Evolutionary conservation across 2,888 invertebrate genomes (phyloP), one percentile per base, ranked within the genome.

Genomic region (Eupithecia centaureata): DNA sequence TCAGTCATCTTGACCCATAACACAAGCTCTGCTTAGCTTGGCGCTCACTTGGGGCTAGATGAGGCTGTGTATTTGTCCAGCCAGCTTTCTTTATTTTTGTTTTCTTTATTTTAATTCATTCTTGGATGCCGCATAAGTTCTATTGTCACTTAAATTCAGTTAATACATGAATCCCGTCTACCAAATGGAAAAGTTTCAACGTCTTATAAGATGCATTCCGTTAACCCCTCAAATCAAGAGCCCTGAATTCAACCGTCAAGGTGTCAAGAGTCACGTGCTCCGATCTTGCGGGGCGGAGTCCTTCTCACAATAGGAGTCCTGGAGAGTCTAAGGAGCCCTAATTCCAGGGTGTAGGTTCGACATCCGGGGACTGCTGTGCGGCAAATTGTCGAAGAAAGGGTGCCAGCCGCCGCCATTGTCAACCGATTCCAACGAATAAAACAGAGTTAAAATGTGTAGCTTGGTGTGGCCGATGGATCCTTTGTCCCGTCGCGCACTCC

Each of bases 381-480:
- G 74, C 85, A 91, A 93, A 93, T 93, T 91, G 93, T 78, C 76
- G 85, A 92, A 93, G 92, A 93, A 93, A 93, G 93, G 92, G 92
- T 90, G 81, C 87, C 62, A 59, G 68, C 32, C 58, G 65, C 68
- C 68, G 28, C 33, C 83, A 87, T 93, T 93, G 93, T 93, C 85
- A 91, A 91, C 91, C 93, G 93, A 92, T 93, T 92, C 83, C 85
- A 86, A 86, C 86, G 90, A 83, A 92, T 86, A 92, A 92, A 91
- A 90, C 86, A 88, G 79, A 84, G 87, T 88, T 89, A 87, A 86
- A 86, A 89, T 47, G 47, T 47, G 47, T 47, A 30, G 32, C 32
- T 8, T 32, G 32, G 83, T 89, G 91, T 91, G 86, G 91, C 90
- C 86, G 91, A 92, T 91, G 86, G 86, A 78, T 83, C 79, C 83